A percentile compares a stretch with the other conserved stretches of the same genome.
Conservation (phyloP, 2,888 invertebrate species). For the Periphyllus acericola region DNA sequence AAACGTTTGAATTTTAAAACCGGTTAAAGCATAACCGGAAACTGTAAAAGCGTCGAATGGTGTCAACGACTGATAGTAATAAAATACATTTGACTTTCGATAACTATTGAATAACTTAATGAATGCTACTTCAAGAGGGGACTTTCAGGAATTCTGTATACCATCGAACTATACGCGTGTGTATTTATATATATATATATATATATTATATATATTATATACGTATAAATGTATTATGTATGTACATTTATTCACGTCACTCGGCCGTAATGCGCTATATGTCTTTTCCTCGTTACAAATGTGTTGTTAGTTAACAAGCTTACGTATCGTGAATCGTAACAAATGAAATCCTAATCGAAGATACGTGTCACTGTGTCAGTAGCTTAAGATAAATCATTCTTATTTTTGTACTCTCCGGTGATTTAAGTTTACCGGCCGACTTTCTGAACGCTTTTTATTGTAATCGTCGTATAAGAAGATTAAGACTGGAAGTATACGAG, state of each 20-base stretch:
- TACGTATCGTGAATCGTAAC: slow-evolving; percentile 22
- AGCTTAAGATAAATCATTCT: slow-evolving; percentile 29
- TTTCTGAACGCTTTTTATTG: background rate
- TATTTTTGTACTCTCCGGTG: background rate
- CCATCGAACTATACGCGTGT: background rate
- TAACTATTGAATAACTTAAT: slow-evolving; percentile 32
- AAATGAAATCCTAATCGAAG: slow-evolving; percentile 36
- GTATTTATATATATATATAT: background rate
- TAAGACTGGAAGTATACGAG: background rate
- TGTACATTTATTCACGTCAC: slow-evolving; percentile 26
- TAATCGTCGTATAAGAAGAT: background rate
- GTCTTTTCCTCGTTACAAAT: background rate
- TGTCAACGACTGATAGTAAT: slow-evolving; percentile 57
- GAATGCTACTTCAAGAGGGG: background rate
- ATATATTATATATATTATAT: background rate
- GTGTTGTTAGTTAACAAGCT: slow-evolving; percentile 3
- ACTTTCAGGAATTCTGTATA: slow-evolving; percentile 18
- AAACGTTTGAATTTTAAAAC: slow-evolving; percentile 23
- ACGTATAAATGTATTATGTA: background rate
- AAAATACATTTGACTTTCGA: slow-evolving; percentile 49
- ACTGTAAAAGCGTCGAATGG: slow-evolving; percentile 51
- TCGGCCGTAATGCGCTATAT: background rate
- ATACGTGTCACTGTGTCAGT: background rate
- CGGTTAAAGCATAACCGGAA: slow-evolving; percentile 49
- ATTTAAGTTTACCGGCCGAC: background rate